phyloP scores from a whole-genome alignment of 2,113 vertebrate genomes.

The Diadophis punctatus region DNA sequence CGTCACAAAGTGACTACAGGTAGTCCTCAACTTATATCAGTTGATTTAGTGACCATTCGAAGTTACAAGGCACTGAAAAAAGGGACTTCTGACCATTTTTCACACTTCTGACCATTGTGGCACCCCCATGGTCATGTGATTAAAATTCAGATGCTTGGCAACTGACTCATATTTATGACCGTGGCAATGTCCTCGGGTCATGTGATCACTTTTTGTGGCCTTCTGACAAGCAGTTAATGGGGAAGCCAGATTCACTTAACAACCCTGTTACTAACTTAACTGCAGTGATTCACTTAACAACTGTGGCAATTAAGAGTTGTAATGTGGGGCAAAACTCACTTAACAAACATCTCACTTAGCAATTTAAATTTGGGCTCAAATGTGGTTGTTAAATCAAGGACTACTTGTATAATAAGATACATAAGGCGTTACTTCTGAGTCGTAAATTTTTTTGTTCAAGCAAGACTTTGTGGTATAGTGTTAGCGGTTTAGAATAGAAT shows the following conservation, averaged over 20 bases:
- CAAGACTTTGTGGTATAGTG: not conserved
- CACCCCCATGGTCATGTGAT: not conserved
- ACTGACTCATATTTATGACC: not conserved
- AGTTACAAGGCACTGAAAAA: not conserved
- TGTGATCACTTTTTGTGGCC: not conserved
- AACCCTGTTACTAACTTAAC: no score
- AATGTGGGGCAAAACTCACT: not conserved
- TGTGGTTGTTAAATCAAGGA: not conserved
- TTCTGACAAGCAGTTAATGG: not conserved
- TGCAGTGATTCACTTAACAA: not conserved
- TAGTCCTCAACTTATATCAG: not conserved
- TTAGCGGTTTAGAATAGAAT: no score
- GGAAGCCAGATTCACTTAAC: not conserved
- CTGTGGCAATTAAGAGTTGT: not conserved
- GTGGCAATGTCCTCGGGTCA: not conserved
- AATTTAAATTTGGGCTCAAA: not conserved
- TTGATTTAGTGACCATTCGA: not conserved
- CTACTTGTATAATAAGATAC: not conserved
- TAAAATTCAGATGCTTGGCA: not conserved
- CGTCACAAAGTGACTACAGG: not conserved
- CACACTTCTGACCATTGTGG: not conserved
- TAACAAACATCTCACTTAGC: not conserved
- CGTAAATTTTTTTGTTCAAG: not conserved
- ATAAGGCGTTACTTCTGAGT: not conserved
- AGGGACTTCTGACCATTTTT: not conserved